These are phyloP conservation scores for Otus sunia DNA, from an alignment of 2,113 vertebrate genomes.

Conservation along the genomic window DNA sequence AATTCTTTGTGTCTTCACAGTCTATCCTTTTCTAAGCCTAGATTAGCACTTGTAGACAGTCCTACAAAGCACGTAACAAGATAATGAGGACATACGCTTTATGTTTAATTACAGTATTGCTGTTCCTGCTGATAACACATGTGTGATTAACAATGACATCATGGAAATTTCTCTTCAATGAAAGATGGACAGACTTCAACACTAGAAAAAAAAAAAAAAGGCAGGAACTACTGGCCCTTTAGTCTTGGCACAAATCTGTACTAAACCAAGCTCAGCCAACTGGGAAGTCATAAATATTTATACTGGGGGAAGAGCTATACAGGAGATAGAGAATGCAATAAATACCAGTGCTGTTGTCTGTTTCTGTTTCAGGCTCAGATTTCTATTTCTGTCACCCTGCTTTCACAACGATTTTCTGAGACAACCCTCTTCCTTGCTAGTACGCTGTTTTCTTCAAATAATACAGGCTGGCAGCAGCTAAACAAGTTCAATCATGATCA, in stretches of 20 bases:
- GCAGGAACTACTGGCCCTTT: neutral
- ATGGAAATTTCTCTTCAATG: neutral
- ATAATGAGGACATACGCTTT: neutral
- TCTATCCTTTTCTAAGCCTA: neutral
- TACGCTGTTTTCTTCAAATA: neutral
- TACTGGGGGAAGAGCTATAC: neutral
- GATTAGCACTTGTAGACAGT: neutral
- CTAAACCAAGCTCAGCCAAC: neutral
- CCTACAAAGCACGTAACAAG: neutral
- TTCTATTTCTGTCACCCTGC: neutral
- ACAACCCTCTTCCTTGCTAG: neutral
- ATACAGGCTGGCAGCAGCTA: neutral
- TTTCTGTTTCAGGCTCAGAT: neutral
- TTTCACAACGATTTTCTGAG: neutral
- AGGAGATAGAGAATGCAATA: neutral
- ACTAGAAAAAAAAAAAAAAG: rapidly evolving
- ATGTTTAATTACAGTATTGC: neutral
- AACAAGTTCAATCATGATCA: neutral
- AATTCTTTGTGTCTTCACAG: neutral
- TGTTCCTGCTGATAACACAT: neutral
- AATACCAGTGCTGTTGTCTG: neutral
- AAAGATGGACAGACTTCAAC: neutral
- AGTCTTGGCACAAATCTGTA: neutral
- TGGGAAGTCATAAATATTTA: neutral
- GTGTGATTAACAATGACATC: neutral